These are phyloP conservation scores for Tethya wilhelma DNA, from an alignment of 37 sponge, comb jelly and placozoan species.

Conservation along the genomic window DNA sequence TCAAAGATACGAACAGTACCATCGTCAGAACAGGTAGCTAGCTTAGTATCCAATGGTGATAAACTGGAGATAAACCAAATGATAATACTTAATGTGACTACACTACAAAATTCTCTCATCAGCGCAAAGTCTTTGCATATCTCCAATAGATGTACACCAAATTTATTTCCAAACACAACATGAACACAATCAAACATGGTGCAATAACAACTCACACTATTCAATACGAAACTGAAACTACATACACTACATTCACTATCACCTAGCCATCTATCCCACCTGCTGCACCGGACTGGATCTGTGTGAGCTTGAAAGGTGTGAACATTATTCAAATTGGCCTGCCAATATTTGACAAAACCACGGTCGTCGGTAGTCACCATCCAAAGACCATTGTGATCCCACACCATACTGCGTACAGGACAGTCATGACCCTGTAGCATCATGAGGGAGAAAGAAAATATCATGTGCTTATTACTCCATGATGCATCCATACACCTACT, in stretches of 20 bases:
- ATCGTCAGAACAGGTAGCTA: conserved; percentile 96
- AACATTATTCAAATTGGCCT: conserved; percentile 96
- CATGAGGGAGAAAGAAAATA: not conserved
- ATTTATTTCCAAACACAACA: no score
- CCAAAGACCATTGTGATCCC: conserved; percentile 93
- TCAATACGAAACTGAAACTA: not conserved
- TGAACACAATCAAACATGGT: not conserved
- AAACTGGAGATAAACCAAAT: conserved; percentile 66
- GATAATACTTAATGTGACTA: no score
- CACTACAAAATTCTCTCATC: not conserved
- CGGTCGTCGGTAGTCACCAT: conserved; percentile 91
- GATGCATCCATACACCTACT: no score
- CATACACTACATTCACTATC: not conserved
- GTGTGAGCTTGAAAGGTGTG: conserved; percentile 95
- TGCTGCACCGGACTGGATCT: conserved; percentile 87
- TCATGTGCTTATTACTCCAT: not conserved
- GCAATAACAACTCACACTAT: conserved; percentile 3
- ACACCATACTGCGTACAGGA: conserved; percentile 89
- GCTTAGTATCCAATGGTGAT: conserved; percentile 94
- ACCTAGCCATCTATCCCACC: conserved; percentile 48
- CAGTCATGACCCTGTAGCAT: conserved; percentile 88
- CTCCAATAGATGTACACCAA: no score
- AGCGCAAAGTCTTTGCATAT: not conserved
- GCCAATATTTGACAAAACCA: conserved; percentile 98
- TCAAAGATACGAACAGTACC: conserved; percentile 95